These are phyloP conservation scores for Elymnias hypermnestra DNA, from an alignment of 1,140 invertebrate genomes.

Conservation along the genomic window DNA sequence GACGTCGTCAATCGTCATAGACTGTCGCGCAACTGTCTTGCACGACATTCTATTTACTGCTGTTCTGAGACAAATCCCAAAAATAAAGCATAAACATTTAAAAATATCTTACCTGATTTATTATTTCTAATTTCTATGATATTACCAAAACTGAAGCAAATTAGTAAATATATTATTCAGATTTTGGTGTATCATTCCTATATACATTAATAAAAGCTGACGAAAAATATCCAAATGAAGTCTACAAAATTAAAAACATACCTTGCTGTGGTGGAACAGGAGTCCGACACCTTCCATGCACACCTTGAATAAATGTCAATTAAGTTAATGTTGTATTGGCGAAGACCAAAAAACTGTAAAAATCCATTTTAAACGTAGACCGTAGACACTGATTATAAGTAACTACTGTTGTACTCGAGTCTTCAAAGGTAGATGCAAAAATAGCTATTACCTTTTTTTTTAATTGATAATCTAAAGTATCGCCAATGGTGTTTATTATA, in stretches of 20 bases:
- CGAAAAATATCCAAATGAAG: conserved; percentile 34
- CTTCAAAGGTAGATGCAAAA: too few relatives aligned
- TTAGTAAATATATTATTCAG: conserved; percentile 10
- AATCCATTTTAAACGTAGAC: too few relatives aligned
- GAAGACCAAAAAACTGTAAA: neutral
- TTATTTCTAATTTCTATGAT: conserved; percentile 33
- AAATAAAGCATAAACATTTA: conserved; percentile 62
- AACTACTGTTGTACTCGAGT: too few relatives aligned
- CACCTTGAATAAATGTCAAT: conserved; percentile 79
- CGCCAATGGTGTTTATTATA: too few relatives aligned
- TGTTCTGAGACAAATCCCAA: conserved; percentile 42
- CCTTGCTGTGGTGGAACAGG: conserved; percentile 99
- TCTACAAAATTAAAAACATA: conserved; percentile 71
- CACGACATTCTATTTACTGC: conserved; percentile 36
- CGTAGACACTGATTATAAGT: too few relatives aligned
- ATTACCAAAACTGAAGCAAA: conserved; percentile 43
- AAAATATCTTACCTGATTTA: conserved; percentile 53
- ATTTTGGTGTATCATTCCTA: conserved; percentile 48
- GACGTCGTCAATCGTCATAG: conserved; percentile 27
- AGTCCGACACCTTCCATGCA: conserved; percentile 99
- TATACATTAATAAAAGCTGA: conserved; percentile 51
- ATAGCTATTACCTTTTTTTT: too few relatives aligned
- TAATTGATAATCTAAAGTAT: too few relatives aligned
- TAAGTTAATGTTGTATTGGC: too few relatives aligned
- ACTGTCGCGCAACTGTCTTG: conserved; percentile 27